These are phyloP conservation scores for Pantelozetes paolii DNA, from an alignment of 2,888 invertebrate genomes.

Conservation along the genomic window DNA sequence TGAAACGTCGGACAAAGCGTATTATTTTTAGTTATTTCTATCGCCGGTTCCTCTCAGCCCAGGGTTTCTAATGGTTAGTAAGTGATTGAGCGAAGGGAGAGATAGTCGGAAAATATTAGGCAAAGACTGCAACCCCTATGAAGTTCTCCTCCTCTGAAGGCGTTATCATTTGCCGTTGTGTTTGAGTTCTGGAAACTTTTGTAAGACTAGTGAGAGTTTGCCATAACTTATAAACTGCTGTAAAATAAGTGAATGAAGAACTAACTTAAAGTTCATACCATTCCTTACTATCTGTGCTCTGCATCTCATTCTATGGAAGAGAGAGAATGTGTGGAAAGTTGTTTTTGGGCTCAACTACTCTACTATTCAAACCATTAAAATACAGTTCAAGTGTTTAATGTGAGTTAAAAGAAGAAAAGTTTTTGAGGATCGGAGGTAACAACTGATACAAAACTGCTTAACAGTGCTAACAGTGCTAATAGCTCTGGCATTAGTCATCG, in stretches of 20 bases:
- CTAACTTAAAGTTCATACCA: neutral
- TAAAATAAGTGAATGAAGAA: conserved; percentile 20
- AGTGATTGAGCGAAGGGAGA: conserved; percentile 16
- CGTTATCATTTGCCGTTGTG: conserved; percentile 8
- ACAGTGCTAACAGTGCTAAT: neutral
- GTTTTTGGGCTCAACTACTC: neutral
- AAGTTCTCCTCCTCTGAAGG: conserved; percentile 31
- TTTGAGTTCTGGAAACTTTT: neutral
- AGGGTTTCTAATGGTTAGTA: conserved; percentile 10
- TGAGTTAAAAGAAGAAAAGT: neutral
- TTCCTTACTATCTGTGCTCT: neutral
- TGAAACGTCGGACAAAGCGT: conserved; percentile 2
- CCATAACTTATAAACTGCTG: neutral
- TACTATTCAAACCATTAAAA: neutral
- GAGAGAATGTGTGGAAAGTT: neutral
- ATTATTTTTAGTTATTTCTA: conserved; percentile 9
- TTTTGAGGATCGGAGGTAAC: conserved; percentile 17
- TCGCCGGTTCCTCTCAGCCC: neutral
- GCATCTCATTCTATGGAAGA: neutral
- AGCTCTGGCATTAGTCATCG: conserved; percentile 15
- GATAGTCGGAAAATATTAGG: neutral
- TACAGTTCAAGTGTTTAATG: conserved; percentile 2
- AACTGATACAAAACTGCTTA: conserved; percentile 5
- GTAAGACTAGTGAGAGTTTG: conserved; percentile 18
- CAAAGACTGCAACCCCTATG: conserved; percentile 1